Evolutionary conservation across 2,888 invertebrate species (phyloP).

Genomic region (Apodemia hepburni): DNA sequence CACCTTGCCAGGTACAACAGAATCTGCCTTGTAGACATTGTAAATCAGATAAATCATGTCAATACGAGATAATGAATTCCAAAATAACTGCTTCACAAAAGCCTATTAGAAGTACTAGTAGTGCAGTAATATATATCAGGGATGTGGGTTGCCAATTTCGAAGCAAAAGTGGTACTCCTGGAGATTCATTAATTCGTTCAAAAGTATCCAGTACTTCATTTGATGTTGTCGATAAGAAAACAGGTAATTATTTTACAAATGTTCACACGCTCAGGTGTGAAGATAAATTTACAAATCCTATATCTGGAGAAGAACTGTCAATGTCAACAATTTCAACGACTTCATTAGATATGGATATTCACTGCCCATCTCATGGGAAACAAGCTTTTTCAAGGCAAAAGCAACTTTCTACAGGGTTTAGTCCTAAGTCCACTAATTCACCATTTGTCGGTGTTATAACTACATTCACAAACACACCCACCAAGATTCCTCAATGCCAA

Average conservation of each 20-base stretch:
- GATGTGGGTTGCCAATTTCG: conserved; percentile 69
- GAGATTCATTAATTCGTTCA: conserved; percentile 39
- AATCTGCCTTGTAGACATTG: conserved; percentile 37
- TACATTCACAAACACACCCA: conserved; percentile 24
- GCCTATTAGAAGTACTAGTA: conserved; percentile 27
- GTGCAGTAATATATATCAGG: conserved; percentile 57
- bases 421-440: conserved; percentile 37
- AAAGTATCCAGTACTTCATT: conserved; percentile 49
- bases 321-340: conserved; percentile 42
- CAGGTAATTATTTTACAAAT: conserved; percentile 43
- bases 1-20: conserved; percentile 37
- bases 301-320: conserved; percentile 39
- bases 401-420: conserved; percentile 37
- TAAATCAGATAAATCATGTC: conserved; percentile 58
- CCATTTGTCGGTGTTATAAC: conserved; percentile 43
- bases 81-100: conserved; percentile 31
- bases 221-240: conserved; percentile 41
- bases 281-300: conserved; percentile 50
- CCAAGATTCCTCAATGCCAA: conserved; percentile 2
- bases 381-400: conserved; percentile 22
- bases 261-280: conserved; percentile 52
- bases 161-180: conserved; percentile 41
- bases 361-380: conserved; percentile 46
- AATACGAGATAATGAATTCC: conserved; percentile 44
- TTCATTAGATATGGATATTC: conserved; percentile 44